Evolutionary conservation across 2,888 invertebrate genomes (phyloP), one percentile per base, ranked within the genome.

Genomic region (Synergus gifuensis): DNA sequence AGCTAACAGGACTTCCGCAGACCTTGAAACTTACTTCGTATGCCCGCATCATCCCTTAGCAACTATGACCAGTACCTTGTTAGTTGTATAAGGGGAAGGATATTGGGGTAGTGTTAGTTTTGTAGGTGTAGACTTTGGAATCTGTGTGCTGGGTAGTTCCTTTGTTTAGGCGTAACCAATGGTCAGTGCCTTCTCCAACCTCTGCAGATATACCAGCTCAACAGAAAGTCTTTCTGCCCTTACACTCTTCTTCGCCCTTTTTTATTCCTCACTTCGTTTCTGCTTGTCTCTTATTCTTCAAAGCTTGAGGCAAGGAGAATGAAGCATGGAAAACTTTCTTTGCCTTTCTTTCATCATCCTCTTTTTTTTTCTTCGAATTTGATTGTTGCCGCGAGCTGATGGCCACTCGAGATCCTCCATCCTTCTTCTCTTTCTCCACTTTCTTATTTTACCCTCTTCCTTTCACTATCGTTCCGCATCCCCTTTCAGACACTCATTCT

Each of bases 381-480:
- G 84, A 87, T 88, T 87, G 84, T 85, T 86, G 83, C 84, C 82
- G 80, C 76, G 78, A 85, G 83, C 83, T 80, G 83, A 88, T 86
- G 83, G 83, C 82, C 80, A 87, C 85, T 87, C 81, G 76, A 81
- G 80, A 81, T 44, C 18, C 73, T 73, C 18, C 73, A 54, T 73
- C 73, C 54, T 73, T 18, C 22, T 46, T 76, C 54, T 46, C 36
- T 80, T 69, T 77, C 14, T 79, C 46, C 16, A 22, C 54, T 79
- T 80, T 58, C 78, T 40, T 63, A 28, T 66, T 78, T 76, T 42
- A 76, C 64, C 62, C 76, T 63, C 66, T 79, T 46, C 18, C 60
- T 76, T 67, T 60, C 63, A 36, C 76, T 73, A 28, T 73, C 73
- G 54, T 73, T 73, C 73, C 28, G 49, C 49, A 73, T 54, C 73